These are phyloP conservation scores for Sepioteuthis lessoniana DNA, from an alignment of 2,888 invertebrate species.

Conservation along the genomic window DNA sequence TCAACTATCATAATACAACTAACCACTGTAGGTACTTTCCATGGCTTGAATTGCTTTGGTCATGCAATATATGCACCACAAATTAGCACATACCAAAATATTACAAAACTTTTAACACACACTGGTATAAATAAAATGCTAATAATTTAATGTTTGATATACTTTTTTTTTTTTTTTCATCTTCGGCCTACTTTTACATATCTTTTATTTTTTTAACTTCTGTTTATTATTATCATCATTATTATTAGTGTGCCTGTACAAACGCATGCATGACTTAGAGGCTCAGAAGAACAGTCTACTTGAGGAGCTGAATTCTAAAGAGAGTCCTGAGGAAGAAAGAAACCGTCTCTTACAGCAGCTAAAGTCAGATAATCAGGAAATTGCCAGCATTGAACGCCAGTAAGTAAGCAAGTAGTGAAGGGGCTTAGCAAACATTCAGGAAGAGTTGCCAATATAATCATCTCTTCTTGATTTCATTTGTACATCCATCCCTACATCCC, in stretches of 20 bases:
- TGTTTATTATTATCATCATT: neutral
- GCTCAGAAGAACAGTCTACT: conserved; percentile 81
- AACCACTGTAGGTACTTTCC: too few species aligned
- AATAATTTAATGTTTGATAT: too few species aligned
- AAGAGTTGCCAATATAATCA: conserved; percentile 23
- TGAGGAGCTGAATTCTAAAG: conserved; percentile 82
- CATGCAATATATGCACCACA: too few species aligned
- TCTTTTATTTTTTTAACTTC: neutral
- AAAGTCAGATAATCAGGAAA: conserved; percentile 86
- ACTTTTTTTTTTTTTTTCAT: too few species aligned
- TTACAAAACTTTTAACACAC: too few species aligned
- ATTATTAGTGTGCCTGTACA: conserved; percentile 78
- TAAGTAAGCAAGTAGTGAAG: conserved; percentile 60
- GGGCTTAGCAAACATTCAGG: neutral
- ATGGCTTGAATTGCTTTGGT: too few species aligned
- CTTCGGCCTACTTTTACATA: neutral
- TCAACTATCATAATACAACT: too few species aligned
- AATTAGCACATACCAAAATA: too few species aligned
- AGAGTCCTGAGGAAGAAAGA: conserved; percentile 86
- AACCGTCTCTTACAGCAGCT: conserved; percentile 85
- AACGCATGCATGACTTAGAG: conserved; percentile 80
- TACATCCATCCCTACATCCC: neutral
- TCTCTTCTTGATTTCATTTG: neutral
- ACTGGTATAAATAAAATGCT: too few species aligned
- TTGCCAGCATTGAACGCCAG: conserved; percentile 85